A percentile compares a stretch with the other conserved stretches of the same genome.
phyloP scores from a whole-genome alignment of 1,140 invertebrate genomes.

The Euura lappo region DNA sequence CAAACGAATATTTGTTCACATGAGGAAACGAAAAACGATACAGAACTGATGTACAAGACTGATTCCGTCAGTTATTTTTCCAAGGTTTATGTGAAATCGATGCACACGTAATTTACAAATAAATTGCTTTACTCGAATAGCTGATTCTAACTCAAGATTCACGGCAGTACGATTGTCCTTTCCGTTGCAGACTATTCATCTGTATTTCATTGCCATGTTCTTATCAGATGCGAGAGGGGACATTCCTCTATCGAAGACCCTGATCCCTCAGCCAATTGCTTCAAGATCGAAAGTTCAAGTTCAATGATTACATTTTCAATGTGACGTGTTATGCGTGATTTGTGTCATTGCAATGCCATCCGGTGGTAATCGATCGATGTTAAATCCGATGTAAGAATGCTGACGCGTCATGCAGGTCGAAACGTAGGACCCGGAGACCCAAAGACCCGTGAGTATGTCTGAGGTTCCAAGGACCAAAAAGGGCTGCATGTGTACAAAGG shows the following conservation, averaged over 20 bases:
- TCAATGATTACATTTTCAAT: constrained; percentile 2
- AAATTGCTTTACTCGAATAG: too few species aligned
- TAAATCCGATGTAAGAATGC: constrained; percentile 4
- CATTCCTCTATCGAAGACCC: too few species aligned
- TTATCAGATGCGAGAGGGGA: too few species aligned
- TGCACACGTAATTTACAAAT: too few species aligned
- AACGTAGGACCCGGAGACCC: background rate
- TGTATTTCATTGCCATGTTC: too few species aligned
- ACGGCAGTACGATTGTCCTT: too few species aligned
- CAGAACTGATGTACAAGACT: too few species aligned
- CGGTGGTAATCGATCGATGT: constrained; percentile 12
- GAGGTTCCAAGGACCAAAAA: background rate
- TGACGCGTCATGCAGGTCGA: background rate
- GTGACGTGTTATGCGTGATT: constrained; percentile 1
- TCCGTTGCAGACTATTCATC: too few species aligned
- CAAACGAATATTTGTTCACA: background rate
- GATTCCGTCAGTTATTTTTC: too few species aligned
- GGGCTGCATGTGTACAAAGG: constrained; percentile 6
- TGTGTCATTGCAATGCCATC: constrained; percentile 9
- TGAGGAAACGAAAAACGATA: background rate
- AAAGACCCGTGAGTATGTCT: constrained; percentile 2
- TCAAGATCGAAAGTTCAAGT: background rate
- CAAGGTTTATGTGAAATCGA: too few species aligned
- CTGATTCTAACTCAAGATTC: too few species aligned
- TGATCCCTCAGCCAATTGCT: too few species aligned